Conservation (phyloP, 2,113 vertebrate species). For the Nothocercus nigrocapillus region DNA sequence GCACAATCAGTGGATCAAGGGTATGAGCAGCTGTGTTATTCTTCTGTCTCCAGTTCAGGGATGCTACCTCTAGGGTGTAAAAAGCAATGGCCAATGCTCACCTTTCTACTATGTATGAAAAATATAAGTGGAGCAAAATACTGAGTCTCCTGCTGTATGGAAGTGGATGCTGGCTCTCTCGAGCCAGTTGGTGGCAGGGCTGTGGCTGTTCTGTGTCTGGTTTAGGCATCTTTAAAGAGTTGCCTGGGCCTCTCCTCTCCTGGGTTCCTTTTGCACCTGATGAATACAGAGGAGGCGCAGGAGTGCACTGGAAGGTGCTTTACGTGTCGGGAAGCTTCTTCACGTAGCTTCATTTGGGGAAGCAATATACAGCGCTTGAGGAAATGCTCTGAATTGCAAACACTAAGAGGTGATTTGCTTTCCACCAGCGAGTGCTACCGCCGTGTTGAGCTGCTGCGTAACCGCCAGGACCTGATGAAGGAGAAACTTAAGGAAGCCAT, state of each 20-base stretch:
- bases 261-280: neutral
- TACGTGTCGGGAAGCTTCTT: neutral
- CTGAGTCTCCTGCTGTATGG: neutral
- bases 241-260: neutral
- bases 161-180: neutral
- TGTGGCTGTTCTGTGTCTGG: neutral
- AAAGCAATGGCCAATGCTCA: neutral
- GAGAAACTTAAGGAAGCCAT: constrained; percentile 73
- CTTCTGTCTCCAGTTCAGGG: neutral
- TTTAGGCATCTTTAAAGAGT: neutral
- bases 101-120: neutral
- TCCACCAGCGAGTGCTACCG: constrained; percentile 85
- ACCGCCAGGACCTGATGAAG: constrained; percentile 87
- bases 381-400: neutral
- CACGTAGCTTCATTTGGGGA: neutral
- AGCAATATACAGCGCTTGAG: neutral
- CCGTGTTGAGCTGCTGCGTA: constrained; percentile 88
- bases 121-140: neutral
- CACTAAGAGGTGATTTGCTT: neutral
- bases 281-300: neutral
- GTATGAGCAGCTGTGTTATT: neutral
- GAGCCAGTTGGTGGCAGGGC: neutral
- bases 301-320: neutral
- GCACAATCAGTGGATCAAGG: neutral
- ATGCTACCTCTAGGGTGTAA: neutral